Evolutionary conservation across 2,888 invertebrate species (phyloP).

Genomic region (Phanerotoma sp.): DNA sequence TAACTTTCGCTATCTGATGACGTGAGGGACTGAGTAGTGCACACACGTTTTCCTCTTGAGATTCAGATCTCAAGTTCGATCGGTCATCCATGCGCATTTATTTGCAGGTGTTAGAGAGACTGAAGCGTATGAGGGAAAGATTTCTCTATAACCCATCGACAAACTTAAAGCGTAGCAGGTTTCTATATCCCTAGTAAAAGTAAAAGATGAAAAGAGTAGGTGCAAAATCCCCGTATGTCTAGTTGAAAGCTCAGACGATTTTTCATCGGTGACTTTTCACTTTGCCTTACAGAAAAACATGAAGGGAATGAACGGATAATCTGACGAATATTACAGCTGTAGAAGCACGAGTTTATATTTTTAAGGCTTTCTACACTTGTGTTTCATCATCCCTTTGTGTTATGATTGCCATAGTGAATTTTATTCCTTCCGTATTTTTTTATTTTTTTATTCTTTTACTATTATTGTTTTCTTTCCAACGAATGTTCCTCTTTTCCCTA

Average conservation of each 20-base stretch:
- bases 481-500: slow-evolving; percentile 10
- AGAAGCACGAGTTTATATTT: background rate
- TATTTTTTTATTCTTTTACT: slow-evolving; percentile 2
- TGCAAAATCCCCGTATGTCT: slow-evolving; percentile 13
- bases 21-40: background rate
- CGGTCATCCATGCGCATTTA: background rate
- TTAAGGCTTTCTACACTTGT: background rate
- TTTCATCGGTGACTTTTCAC: slow-evolving; percentile 17
- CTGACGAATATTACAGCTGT: background rate
- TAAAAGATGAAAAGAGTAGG: slow-evolving; percentile 3
- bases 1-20: background rate
- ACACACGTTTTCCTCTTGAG: no score
- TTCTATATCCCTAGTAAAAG: slow-evolving; percentile 4
- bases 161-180: background rate
- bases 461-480: slow-evolving; percentile 1
- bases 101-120: background rate
- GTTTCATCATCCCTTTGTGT: slow-evolving; percentile 4
- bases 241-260: slow-evolving; percentile 5
- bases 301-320: background rate
- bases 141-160: slow-evolving; percentile 4
- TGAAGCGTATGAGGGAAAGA: background rate
- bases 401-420: slow-evolving; percentile 6
- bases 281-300: slow-evolving; percentile 2
- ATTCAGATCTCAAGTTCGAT: background rate
- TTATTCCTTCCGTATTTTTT: slow-evolving; percentile 1